Percentiles rank a stretch among this genome's conserved stretches.
phyloP scores from a whole-genome alignment of 2,113 vertebrate genomes.

The Laticauda colubrina region DNA sequence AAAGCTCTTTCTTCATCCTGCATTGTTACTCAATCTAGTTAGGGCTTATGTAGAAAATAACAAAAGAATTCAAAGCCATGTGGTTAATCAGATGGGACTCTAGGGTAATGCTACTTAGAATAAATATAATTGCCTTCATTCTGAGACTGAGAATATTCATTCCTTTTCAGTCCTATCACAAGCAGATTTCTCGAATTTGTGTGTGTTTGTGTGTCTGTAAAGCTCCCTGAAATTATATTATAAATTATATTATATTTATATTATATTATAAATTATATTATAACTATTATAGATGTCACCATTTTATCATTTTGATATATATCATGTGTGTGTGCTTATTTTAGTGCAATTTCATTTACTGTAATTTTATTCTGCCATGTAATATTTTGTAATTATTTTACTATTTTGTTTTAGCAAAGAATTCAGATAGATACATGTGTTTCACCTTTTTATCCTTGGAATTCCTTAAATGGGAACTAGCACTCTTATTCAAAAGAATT shows the following conservation, averaged over 20 bases:
- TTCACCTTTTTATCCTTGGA: slow-evolving; percentile 32
- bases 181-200: not conserved
- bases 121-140: not conserved
- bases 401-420: not conserved
- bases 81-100: not conserved
- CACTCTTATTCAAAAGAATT: not conserved
- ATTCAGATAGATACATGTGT: not conserved
- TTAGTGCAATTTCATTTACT: not conserved
- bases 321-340: not conserved
- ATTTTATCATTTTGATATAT: not conserved
- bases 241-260: too few species aligned
- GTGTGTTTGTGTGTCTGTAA: not conserved
- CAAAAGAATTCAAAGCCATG: not conserved
- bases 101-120: not conserved
- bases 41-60: not conserved
- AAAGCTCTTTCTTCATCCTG: not conserved
- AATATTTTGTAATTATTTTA: not conserved
- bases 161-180: not conserved
- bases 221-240: not conserved
- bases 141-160: not conserved
- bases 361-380: not conserved
- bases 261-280: too few species aligned
- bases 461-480: not conserved
- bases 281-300: too few species aligned
- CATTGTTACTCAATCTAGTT: not conserved